These are phyloP conservation scores for Sinocyclocheilus maitianheensis DNA, from an alignment of 2,113 vertebrate species.

Conservation along the genomic window DNA sequence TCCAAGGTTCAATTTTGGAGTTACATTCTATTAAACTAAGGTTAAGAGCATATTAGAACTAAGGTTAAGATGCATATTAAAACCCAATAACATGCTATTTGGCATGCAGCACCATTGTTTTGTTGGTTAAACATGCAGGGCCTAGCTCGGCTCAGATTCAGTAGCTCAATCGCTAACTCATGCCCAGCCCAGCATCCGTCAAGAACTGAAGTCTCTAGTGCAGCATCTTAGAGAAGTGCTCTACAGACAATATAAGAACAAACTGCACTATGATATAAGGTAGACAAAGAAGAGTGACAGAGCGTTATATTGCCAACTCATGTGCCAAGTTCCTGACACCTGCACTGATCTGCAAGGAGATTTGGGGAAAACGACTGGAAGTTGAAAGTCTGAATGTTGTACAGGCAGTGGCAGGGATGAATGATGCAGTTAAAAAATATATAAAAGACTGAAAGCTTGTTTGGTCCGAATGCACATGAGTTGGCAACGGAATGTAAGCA, in stretches of 20 bases:
- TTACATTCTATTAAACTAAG: neutral
- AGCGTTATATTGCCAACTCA: conserved; percentile 40
- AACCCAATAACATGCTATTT: conserved; percentile 67
- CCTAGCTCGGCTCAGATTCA: conserved; percentile 57
- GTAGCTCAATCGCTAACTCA: conserved; percentile 48
- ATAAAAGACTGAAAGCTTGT: neutral
- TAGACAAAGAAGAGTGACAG: conserved; percentile 16
- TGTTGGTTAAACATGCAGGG: conserved; percentile 71
- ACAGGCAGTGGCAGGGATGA: neutral
- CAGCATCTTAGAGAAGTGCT: conserved; percentile 30
- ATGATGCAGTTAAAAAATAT: neutral
- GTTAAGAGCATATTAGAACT: conserved; percentile 36
- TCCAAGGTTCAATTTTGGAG: neutral
- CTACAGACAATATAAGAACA: conserved; percentile 31
- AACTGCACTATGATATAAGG: conserved; percentile 16
- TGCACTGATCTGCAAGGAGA: conserved; percentile 12
- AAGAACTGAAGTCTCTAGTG: conserved; percentile 24
- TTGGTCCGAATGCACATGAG: conserved; percentile 41
- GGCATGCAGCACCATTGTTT: conserved; percentile 70
- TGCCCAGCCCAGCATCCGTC: conserved; percentile 53
- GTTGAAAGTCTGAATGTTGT: neutral
- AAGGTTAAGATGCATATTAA: conserved; percentile 38
- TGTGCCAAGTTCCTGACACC: conserved; percentile 41
- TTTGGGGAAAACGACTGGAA: neutral
- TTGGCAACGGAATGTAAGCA: conserved; percentile 42